These are phyloP conservation scores for Aurelia sp. DNA, from an alignment of 30 jellyfish, hydroid and myxozoan species.

Conservation along the genomic window DNA sequence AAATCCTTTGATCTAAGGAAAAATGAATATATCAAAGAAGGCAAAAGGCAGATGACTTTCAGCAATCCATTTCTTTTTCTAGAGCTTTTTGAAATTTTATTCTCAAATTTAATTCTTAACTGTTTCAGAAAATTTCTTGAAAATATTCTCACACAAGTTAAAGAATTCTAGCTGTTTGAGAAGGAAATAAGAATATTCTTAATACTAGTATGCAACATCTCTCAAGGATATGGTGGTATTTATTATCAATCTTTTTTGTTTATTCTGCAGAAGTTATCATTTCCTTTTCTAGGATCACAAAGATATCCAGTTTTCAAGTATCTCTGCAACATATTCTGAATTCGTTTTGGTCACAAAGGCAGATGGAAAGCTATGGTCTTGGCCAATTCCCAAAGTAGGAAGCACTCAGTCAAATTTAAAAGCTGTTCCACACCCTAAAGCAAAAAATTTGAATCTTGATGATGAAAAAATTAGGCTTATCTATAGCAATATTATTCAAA, in stretches of 20 bases:
- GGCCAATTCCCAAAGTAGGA: constrained; percentile 41
- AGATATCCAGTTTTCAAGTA: constrained; percentile 39
- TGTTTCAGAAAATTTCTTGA: no score
- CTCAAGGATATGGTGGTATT: no score
- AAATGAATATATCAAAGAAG: no score
- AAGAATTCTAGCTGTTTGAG: no score
- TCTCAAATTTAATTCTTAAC: no score
- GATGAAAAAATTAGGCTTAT: constrained; percentile 49
- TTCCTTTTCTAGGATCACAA: constrained; percentile 38
- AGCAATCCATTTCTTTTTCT: no score
- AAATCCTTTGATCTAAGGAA: no score
- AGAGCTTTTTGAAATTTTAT: no score
- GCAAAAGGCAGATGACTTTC: no score
- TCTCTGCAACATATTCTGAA: constrained; percentile 58
- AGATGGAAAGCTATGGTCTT: constrained; percentile 36
- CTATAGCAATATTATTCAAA: constrained; percentile 53
- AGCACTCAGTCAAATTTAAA: background rate
- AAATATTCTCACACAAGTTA: no score
- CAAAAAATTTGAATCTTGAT: constrained; percentile 9
- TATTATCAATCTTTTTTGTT: background rate
- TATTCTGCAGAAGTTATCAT: background rate
- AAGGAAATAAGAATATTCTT: no score
- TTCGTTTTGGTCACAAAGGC: constrained; percentile 45
- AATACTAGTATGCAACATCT: no score
- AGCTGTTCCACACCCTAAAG: constrained; percentile 40